phyloP scores from a whole-genome alignment of 2,888 invertebrate genomes.

The Nineta flava region DNA sequence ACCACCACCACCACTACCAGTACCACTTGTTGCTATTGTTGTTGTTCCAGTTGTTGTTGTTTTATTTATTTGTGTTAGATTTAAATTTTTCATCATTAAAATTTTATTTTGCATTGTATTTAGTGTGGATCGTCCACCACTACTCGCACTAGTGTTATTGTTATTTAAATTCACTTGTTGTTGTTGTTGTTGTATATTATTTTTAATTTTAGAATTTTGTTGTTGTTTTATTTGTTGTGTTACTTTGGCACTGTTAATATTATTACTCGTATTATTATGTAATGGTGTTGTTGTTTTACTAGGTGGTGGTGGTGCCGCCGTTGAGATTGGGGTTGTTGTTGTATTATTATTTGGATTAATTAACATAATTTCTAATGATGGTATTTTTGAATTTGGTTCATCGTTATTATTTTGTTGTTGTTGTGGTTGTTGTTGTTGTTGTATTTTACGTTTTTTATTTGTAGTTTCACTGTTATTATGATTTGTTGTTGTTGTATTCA shows the following conservation, averaged over 20 bases:
- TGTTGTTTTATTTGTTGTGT: too few species aligned
- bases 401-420: slow-evolving; percentile 12
- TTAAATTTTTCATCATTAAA: slow-evolving; percentile 1
- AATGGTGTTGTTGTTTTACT: slow-evolving; percentile 3
- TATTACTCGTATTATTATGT: slow-evolving; percentile 1
- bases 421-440: slow-evolving; percentile 15
- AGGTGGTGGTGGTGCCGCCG: slow-evolving; percentile 4
- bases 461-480: too few species aligned
- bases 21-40: background rate
- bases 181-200: too few species aligned
- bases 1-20: background rate
- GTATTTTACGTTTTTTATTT: slow-evolving; percentile 20
- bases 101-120: background rate
- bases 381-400: slow-evolving; percentile 17
- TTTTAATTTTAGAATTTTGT: too few species aligned
- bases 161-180: background rate
- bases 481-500: slow-evolving; percentile 15
- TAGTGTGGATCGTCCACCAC: too few species aligned
- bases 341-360: slow-evolving; percentile 12
- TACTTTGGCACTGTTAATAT: background rate
- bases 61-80: slow-evolving; percentile 1
- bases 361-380: slow-evolving; percentile 20
- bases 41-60: background rate
- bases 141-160: background rate
- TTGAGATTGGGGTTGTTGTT: background rate